Evolutionary conservation across 1,140 invertebrate species (phyloP), one percentile per base, ranked within the genome.

Genomic region (Philopotamus ludificatus): DNA sequence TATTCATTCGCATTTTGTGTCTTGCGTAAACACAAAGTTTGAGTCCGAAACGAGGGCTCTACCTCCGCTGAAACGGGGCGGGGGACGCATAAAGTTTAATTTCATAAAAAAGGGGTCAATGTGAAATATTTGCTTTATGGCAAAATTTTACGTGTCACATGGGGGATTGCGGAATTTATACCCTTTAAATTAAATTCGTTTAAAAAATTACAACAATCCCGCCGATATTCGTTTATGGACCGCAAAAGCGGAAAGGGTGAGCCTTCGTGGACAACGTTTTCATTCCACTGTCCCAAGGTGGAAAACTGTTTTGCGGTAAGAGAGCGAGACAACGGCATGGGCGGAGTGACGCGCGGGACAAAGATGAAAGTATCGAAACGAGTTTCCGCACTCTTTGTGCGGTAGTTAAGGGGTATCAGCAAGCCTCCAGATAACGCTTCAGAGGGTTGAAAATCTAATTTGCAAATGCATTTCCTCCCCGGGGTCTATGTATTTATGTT

Each of bases 401-500:
- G 34, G 55, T 60, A 66, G 58, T 60, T 60, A 66, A 66, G 55
- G 51, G 60, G 34, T 67, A 63, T 57, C 59, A 57, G 59, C 2
- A 62, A 53, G 44, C 59, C 42, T 49, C 26, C 42, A 45, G 66
- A 67, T 63, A 64, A 49, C 60, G 28, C 60, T 55, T 54, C 44
- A 10, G 66, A 64, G 66, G 66, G 44, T 63, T 47, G 51, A 64
- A 57, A 67, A 67, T 67, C 66, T 67, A 67, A 67, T 67, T 67
- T 63, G 54, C 66, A 67, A 67, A 67, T 67, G 66, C 66, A 67
- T 59, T 63, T 53, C 28, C 61, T 63, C 50, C 61, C 50, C 42
- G 42, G 1, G 61, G 49, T 47, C 15, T 18, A 51, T 23, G 61
- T 63, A 63, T 63, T 54, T 63, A 53, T 51, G 61, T 63, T 53